Evolutionary conservation across 2,797 vertebrate genomes (phyloP).

Genomic region (Enteromius treurensis): DNA sequence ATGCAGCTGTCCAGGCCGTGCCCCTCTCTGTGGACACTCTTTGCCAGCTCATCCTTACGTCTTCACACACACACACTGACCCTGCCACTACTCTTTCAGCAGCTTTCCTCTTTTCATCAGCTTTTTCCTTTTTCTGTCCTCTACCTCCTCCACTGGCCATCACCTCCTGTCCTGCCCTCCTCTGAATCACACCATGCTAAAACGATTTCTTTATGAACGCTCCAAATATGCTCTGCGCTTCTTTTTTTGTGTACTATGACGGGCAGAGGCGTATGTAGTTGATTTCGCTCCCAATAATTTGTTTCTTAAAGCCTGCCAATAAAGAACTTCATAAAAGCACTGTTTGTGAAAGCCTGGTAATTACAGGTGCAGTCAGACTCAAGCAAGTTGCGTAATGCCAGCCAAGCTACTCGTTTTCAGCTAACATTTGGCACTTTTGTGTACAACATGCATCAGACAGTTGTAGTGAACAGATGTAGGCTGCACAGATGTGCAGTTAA

Average conservation of each 20-base stretch:
- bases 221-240: background rate
- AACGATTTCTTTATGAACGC: background rate
- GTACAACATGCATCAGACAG: background rate
- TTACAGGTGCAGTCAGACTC: background rate
- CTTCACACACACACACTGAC: conserved; percentile 7
- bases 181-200: background rate
- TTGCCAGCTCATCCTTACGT: conserved; percentile 9
- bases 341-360: background rate
- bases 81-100: conserved; percentile 9
- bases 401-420: background rate
- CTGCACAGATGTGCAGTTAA: background rate
- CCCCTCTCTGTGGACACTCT: background rate
- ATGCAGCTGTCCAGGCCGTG: conserved; percentile 19
- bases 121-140: background rate
- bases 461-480: background rate
- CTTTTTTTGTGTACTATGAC: background rate
- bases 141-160: background rate
- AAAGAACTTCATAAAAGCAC: background rate
- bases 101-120: conserved; percentile 24
- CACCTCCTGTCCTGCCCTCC: background rate
- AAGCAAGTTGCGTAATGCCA: background rate
- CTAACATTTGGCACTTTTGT: background rate
- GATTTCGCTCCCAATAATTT: background rate
- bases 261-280: background rate
- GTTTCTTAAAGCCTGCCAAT: background rate